A percentile compares a stretch with the other conserved stretches of the same genome.
Evolutionary conservation across 2,797 vertebrate genomes (phyloP).

Genomic region (Gallinago nigripennis): DNA sequence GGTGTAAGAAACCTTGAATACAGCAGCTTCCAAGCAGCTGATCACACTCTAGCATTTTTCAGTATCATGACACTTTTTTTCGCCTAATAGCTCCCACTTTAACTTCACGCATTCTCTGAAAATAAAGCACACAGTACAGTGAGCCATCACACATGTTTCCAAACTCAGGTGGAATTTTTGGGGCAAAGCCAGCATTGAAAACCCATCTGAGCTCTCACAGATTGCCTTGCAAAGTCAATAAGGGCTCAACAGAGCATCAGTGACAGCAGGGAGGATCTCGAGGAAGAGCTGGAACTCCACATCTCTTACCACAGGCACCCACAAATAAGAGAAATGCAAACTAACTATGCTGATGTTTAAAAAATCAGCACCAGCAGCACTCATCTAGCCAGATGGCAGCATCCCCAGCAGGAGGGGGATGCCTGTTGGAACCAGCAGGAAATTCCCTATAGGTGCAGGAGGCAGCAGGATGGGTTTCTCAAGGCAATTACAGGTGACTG

Average conservation of each 20-base stretch:
- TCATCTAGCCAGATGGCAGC: neutral
- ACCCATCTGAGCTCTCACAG: neutral
- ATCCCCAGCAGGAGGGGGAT: neutral
- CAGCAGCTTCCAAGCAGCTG: fast-evolving
- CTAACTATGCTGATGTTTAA: neutral
- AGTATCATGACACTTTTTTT: fast-evolving
- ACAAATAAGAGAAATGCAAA: neutral
- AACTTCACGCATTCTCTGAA: neutral
- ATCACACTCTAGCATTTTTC: neutral
- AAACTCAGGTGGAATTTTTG: neutral
- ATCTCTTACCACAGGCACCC: neutral
- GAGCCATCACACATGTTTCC: neutral
- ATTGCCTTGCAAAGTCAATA: neutral
- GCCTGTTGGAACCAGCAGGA: neutral
- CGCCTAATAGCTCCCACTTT: neutral
- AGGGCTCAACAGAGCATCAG: neutral
- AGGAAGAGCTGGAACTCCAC: neutral
- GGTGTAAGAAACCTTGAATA: neutral
- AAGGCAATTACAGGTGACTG: neutral
- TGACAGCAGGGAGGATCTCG: neutral
- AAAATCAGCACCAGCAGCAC: neutral
- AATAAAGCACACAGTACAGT: neutral
- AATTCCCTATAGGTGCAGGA: neutral
- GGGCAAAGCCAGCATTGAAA: neutral
- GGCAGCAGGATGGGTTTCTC: neutral